phyloP scores from a whole-genome alignment of 1,140 invertebrate genomes.

The Ceratina calcarata region DNA sequence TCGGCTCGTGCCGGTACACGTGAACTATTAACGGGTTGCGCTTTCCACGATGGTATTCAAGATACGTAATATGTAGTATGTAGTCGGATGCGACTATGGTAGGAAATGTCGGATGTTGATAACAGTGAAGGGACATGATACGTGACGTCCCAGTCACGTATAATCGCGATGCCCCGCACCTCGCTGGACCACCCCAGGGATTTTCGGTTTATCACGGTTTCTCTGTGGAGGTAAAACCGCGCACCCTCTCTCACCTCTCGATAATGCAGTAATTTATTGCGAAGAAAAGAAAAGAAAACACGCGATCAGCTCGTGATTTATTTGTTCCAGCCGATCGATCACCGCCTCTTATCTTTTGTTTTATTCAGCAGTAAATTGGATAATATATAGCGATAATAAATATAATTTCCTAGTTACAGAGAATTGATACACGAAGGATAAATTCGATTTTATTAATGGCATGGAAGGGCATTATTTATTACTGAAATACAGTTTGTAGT shows the following conservation, averaged over 20 bases:
- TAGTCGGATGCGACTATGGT: background rate
- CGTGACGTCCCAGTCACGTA: conserved; percentile 32
- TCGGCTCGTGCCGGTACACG: conserved; percentile 15
- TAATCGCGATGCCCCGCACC: conserved; percentile 1
- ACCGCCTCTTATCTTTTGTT: background rate
- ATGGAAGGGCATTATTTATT: too few species aligned
- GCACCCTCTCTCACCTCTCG: background rate
- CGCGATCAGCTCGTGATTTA: conserved; percentile 2
- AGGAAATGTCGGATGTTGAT: conserved; percentile 43
- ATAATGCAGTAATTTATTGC: conserved; percentile 41
- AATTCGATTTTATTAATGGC: too few species aligned
- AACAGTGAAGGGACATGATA: conserved; percentile 34
- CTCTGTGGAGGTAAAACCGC: background rate
- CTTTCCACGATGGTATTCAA: conserved; percentile 21
- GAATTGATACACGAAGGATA: too few species aligned
- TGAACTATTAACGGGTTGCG: conserved; percentile 37
- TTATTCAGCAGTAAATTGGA: background rate
- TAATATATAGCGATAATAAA: background rate
- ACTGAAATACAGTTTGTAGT: too few species aligned
- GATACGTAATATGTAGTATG: conserved; percentile 22
- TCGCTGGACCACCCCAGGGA: conserved; percentile 12
- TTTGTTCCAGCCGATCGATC: background rate
- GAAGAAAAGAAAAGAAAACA: conserved; percentile 29
- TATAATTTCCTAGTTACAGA: too few species aligned
- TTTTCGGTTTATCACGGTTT: conserved; percentile 29